Conservation (phyloP, 2,797 vertebrate genomes). For the Oceanodroma leucorhoa region DNA sequence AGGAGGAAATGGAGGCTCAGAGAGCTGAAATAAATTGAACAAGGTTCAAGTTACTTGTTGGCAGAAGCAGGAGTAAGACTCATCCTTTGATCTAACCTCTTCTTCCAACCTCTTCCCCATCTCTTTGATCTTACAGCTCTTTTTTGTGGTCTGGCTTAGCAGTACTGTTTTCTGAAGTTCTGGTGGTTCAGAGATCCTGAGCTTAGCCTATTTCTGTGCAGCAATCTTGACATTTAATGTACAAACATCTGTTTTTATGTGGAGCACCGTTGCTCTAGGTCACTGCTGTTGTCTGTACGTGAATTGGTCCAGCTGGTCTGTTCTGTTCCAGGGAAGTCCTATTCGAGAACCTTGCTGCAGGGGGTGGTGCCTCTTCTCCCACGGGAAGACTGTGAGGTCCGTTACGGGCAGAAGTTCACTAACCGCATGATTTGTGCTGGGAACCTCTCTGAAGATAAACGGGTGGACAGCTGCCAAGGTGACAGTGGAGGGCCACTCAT, state of each 20-base stretch:
- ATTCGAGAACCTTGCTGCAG: conserved; percentile 85
- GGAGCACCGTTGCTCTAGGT: not conserved
- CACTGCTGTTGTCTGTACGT: not conserved
- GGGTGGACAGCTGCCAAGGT: conserved; percentile 89
- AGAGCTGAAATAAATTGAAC: not conserved
- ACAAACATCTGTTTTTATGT: not conserved
- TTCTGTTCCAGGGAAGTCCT: conserved; percentile 80
- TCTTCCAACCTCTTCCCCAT: not conserved
- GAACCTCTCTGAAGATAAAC: conserved; percentile 81
- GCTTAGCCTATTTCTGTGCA: not conserved
- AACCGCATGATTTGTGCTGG: conserved; percentile 89
- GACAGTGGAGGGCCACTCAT: conserved; percentile 89
- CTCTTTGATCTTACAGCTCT: conserved; percentile 31
- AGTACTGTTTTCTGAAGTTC: not conserved
- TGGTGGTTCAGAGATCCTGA: not conserved
- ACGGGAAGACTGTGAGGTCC: conserved; percentile 78
- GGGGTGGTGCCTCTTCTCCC: conserved; percentile 85
- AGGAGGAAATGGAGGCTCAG: not conserved
- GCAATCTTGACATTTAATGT: not conserved
- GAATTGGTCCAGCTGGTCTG: not conserved
- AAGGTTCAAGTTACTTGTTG: not conserved
- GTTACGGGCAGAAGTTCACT: conserved; percentile 83
- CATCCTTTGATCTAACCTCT: conserved; percentile 28
- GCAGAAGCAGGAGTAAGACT: conserved; percentile 13
- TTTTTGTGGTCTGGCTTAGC: conserved; percentile 34